These are phyloP conservation scores for Agrochola macilenta DNA, from an alignment of 2,888 invertebrate genomes.

Conservation along the genomic window DNA sequence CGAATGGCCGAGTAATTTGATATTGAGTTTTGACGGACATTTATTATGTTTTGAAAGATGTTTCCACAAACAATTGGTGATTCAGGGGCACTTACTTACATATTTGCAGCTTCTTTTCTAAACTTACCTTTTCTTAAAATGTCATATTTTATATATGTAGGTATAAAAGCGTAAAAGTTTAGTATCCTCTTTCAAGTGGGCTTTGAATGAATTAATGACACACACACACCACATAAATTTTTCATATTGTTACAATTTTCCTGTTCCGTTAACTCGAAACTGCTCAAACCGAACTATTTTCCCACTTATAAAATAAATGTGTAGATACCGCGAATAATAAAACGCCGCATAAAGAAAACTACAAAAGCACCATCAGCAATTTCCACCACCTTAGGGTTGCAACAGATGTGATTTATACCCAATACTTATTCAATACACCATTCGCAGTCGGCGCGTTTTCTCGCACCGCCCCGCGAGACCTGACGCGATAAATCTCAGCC, in stretches of 20 bases:
- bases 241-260: not conserved
- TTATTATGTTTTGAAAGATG: constrained; percentile 18
- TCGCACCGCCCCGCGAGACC: constrained; percentile 69
- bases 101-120: not conserved
- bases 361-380: constrained; percentile 71
- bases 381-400: constrained; percentile 67
- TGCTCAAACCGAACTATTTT: not conserved
- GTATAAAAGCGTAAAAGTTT: not conserved
- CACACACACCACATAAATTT: no score
- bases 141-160: not conserved
- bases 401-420: constrained; percentile 76
- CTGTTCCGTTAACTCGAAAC: not conserved
- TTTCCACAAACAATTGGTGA: constrained; percentile 9
- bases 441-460: constrained; percentile 56
- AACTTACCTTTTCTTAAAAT: not conserved
- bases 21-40: constrained; percentile 27
- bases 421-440: constrained; percentile 71
- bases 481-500: constrained; percentile 82
- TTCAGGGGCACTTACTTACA: not conserved
- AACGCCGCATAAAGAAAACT: constrained; percentile 60
- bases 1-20: constrained; percentile 31
- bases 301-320: constrained; percentile 26
- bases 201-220: not conserved
- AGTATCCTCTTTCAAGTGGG: not conserved
- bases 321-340: constrained; percentile 49